Conservation (phyloP, 2,797 vertebrate species). For the Muscicapa comitata region DNA sequence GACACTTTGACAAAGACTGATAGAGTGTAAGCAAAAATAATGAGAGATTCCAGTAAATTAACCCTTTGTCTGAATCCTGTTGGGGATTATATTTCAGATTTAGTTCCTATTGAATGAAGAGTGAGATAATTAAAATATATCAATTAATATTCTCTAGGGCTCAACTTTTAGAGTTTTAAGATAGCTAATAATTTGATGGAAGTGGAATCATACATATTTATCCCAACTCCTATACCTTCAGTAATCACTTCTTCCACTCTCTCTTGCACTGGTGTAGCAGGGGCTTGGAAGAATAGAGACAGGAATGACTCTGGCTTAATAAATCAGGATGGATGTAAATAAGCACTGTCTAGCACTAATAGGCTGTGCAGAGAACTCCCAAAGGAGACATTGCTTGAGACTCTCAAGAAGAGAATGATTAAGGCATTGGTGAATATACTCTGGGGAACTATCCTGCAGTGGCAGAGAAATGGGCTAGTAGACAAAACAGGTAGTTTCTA, state of each 20-base stretch:
- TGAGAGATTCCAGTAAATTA: not conserved
- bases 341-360: slow-evolving; percentile 16
- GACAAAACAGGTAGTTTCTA: slow-evolving; percentile 8
- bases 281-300: not conserved
- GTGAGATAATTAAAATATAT: not conserved
- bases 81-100: not conserved
- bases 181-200: not conserved
- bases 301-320: not conserved
- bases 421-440: slow-evolving; percentile 28
- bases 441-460: not conserved
- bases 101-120: not conserved
- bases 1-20: not conserved
- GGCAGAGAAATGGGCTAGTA: not conserved
- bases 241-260: not conserved
- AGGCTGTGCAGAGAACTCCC: slow-evolving; percentile 32
- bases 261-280: not conserved
- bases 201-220: not conserved
- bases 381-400: slow-evolving; percentile 21
- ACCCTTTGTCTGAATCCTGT: not conserved
- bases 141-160: not conserved
- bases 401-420: slow-evolving; percentile 44
- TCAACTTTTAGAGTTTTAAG: not conserved
- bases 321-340: slow-evolving; percentile 23
- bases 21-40: not conserved
- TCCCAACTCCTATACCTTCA: not conserved